These are phyloP conservation scores for Sprattus sprattus DNA, from an alignment of 2,113 vertebrate genomes.

Conservation along the genomic window DNA sequence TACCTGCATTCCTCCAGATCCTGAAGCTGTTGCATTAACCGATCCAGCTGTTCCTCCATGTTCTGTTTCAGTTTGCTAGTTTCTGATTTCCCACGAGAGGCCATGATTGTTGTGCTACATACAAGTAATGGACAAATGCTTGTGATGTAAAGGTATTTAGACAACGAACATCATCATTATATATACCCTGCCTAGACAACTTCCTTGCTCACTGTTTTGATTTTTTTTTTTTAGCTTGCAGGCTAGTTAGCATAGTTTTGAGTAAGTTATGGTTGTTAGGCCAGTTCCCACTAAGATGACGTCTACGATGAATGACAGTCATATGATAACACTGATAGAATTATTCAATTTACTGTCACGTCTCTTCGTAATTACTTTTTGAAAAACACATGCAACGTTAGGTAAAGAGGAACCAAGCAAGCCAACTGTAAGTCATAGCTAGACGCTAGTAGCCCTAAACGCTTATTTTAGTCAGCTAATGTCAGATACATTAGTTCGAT, in stretches of 20 bases:
- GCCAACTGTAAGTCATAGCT: neutral
- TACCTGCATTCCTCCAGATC: slow-evolving; percentile 98
- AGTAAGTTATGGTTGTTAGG: neutral
- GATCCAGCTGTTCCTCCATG: slow-evolving; percentile 94
- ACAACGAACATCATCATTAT: neutral
- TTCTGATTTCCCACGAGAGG: slow-evolving; percentile 92
- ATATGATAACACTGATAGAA: neutral
- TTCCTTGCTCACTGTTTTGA: neutral
- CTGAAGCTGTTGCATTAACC: slow-evolving; percentile 95
- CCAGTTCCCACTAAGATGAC: neutral
- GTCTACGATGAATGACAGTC: neutral
- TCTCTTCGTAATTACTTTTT: neutral
- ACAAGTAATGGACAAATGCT: neutral
- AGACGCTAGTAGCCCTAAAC: too few relatives aligned
- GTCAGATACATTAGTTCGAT: neutral
- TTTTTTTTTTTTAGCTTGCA: neutral
- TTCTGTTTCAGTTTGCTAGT: slow-evolving; percentile 93
- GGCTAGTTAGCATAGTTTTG: neutral
- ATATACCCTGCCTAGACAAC: neutral
- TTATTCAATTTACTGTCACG: neutral
- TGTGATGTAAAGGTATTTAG: neutral
- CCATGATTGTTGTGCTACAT: slow-evolving; percentile 72
- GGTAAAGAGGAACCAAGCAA: neutral
- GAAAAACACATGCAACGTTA: neutral
- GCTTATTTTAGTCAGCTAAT: neutral